phyloP scores from a whole-genome alignment of 1,140 invertebrate genomes.

The Rhagoletis zephyria region DNA sequence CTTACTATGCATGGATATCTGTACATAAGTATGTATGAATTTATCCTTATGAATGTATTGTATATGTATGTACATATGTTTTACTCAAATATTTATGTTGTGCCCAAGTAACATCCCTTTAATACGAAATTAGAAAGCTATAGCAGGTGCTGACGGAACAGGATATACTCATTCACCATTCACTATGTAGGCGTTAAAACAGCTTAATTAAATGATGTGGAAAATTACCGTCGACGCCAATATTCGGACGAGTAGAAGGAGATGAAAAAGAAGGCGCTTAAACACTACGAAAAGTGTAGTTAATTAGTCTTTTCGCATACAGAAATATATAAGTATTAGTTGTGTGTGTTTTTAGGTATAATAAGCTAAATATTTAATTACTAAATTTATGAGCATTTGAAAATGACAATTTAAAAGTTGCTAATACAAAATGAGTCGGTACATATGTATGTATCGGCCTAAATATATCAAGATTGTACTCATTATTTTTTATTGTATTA shows the following conservation, averaged over 20 bases:
- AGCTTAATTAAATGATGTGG: slow-evolving; percentile 73
- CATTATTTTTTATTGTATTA: too few relatives aligned
- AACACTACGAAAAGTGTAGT: slow-evolving; percentile 28
- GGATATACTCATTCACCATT: neutral
- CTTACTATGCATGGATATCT: too few relatives aligned
- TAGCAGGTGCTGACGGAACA: neutral
- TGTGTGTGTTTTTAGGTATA: neutral
- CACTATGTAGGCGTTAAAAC: slow-evolving; percentile 59
- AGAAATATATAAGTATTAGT: neutral
- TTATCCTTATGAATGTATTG: too few relatives aligned
- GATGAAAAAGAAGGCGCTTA: neutral
- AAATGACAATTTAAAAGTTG: too few relatives aligned
- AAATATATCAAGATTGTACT: too few relatives aligned
- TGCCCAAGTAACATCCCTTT: neutral
- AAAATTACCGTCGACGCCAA: slow-evolving; percentile 66
- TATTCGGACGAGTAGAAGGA: neutral
- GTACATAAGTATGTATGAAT: too few relatives aligned
- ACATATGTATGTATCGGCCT: too few relatives aligned
- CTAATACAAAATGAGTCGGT: too few relatives aligned
- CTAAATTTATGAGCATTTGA: too few relatives aligned
- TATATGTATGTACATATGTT: neutral
- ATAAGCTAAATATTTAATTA: too few relatives aligned
- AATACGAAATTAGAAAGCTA: neutral
- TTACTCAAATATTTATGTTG: neutral
- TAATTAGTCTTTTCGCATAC: slow-evolving; percentile 15